Evolutionary conservation across 37 sponge, comb jelly and placozoan genomes (phyloP).

Genomic region (Amphimedon queenslandica): DNA sequence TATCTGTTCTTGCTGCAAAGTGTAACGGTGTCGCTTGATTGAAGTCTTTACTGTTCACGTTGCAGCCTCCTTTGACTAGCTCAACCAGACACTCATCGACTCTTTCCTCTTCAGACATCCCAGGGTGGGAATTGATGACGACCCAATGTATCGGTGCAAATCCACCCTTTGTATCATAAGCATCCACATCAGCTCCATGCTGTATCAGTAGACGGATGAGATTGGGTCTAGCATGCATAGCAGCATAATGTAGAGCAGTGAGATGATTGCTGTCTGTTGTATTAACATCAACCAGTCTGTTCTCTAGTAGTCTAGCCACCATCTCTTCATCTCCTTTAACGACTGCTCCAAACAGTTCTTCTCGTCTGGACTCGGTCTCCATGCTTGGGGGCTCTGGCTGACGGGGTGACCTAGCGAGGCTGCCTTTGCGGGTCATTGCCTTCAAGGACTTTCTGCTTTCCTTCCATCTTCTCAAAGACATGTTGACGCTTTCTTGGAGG

Average conservation of each 20-base stretch:
- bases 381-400: too few relatives aligned
- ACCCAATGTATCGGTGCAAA: conserved; percentile 66
- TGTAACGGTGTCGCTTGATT: conserved; percentile 63
- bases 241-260: conserved; percentile 65
- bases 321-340: conserved; percentile 44
- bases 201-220: conserved; percentile 34
- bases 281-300: conserved; percentile 42
- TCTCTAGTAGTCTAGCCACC: conserved; percentile 18
- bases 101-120: conserved; percentile 16
- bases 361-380: too few relatives aligned
- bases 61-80: conserved; percentile 39
- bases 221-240: conserved; percentile 54
- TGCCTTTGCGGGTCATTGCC: too few relatives aligned
- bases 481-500: too few relatives aligned
- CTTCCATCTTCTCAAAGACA: too few relatives aligned
- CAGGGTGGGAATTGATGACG: conserved; percentile 44
- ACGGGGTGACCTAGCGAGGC: too few relatives aligned
- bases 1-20: conserved; percentile 54
- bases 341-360: conserved; percentile 23
- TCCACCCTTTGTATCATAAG: conserved; percentile 56
- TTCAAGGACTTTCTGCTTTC: too few relatives aligned
- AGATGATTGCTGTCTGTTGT: conserved; percentile 42
- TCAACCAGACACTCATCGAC: conserved; percentile 36
- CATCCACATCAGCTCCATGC: conserved; percentile 42
- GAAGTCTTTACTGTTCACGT: conserved; percentile 47